phyloP scores from a whole-genome alignment of 1,140 invertebrate genomes.

The Ceratosolen fusciceps region DNA sequence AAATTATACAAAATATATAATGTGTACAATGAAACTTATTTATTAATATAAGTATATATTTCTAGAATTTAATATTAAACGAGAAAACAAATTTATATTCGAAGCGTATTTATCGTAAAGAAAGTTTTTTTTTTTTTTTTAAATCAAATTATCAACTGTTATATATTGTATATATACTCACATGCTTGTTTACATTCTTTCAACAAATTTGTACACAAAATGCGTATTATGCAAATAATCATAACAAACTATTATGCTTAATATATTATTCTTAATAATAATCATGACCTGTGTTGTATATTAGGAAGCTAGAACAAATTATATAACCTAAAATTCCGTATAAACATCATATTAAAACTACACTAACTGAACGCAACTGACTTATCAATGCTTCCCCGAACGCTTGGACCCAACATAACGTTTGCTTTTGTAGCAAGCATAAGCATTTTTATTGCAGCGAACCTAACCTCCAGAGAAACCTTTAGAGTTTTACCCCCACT shows the following conservation, averaged over 20 bases:
- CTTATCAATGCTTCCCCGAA: conserved; percentile 1
- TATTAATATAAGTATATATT: no score
- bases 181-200: conserved; percentile 8
- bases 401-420: neutral
- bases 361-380: neutral
- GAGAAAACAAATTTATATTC: no score
- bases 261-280: neutral
- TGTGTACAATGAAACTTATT: no score
- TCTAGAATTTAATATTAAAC: no score
- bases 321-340: neutral
- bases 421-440: neutral
- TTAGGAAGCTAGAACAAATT: neutral
- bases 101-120: no score
- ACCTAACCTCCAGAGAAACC: neutral
- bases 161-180: neutral
- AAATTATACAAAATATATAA: no score
- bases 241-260: neutral
- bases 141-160: no score
- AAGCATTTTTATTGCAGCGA: neutral
- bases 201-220: neutral
- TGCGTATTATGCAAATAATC: neutral
- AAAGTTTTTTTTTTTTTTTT: no score
- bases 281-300: neutral
- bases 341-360: neutral
- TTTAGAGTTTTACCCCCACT: neutral